Evolutionary conservation across 2,888 invertebrate genomes (phyloP).

Genomic region (Drosophila neotestacea): DNA sequence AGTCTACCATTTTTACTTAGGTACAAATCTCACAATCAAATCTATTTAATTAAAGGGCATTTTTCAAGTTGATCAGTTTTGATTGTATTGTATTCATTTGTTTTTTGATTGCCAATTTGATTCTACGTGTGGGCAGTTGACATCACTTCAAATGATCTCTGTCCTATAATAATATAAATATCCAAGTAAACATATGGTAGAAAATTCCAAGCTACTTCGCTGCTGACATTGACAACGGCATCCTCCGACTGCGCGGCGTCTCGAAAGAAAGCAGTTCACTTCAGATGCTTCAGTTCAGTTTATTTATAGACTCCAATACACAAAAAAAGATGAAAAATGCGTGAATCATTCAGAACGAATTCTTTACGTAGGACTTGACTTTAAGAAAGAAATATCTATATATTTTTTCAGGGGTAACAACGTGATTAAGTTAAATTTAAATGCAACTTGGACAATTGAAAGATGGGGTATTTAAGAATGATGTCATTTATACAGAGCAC

Average conservation of each 20-base stretch:
- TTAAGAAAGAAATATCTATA: slow-evolving; percentile 21
- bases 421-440: slow-evolving; percentile 32
- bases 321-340: slow-evolving; percentile 9
- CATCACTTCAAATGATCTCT: slow-evolving; percentile 39
- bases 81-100: background rate
- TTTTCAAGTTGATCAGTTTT: background rate
- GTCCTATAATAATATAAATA: slow-evolving; percentile 22
- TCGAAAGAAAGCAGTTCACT: slow-evolving; percentile 45
- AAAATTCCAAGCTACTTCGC: slow-evolving; percentile 52
- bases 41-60: background rate
- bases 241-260: slow-evolving; percentile 37
- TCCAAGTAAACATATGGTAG: slow-evolving; percentile 45
- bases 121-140: slow-evolving; percentile 39
- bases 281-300: slow-evolving; percentile 32
- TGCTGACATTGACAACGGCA: slow-evolving; percentile 68
- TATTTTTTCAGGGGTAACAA: slow-evolving; percentile 29
- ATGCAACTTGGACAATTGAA: slow-evolving; percentile 17
- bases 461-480: background rate
- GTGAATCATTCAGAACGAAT: slow-evolving; percentile 63
- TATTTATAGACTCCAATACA: slow-evolving; percentile 58
- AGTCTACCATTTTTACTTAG: background rate
- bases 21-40: no score
- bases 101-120: slow-evolving; percentile 12
- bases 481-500: slow-evolving; percentile 3
- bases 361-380: slow-evolving; percentile 43